Percentiles rank a stretch among this genome's conserved stretches.
Evolutionary conservation across 2,888 invertebrate species (phyloP).

Genomic region (Desoria tigrina): DNA sequence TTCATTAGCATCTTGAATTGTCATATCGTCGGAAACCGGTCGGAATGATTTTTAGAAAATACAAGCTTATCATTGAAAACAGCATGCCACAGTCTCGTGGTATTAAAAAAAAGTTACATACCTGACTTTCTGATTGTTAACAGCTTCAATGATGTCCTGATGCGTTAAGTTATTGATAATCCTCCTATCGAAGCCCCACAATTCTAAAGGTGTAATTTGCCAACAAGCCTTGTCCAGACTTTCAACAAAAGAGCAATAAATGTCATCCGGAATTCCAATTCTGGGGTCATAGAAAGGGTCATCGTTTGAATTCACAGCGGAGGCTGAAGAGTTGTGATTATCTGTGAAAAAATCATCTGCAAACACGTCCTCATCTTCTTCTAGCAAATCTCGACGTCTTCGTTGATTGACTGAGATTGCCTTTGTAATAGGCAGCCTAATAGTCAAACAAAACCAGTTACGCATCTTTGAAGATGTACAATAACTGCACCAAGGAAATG

Average conservation of each 20-base stretch:
- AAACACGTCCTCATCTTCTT: constrained; percentile 14
- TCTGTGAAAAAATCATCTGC: constrained; percentile 10
- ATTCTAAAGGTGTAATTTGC: constrained; percentile 67
- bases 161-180: constrained; percentile 63
- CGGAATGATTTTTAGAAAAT: background rate
- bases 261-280: constrained; percentile 62
- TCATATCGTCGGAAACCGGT: background rate
- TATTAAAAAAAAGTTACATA: too few species aligned
- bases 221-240: constrained; percentile 66
- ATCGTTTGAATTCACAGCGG: background rate
- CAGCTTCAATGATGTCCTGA: constrained; percentile 64
- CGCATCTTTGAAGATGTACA: too few species aligned
- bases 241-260: constrained; percentile 68
- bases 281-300: constrained; percentile 61
- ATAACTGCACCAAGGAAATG: too few species aligned
- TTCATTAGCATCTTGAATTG: too few species aligned
- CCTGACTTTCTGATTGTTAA: constrained; percentile 64
- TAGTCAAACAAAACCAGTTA: too few species aligned
- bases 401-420: background rate
- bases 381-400: constrained; percentile 2
- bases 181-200: constrained; percentile 67
- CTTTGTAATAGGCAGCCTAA: constrained; percentile 39
- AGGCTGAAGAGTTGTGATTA: background rate
- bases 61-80: too few species aligned
- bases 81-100: too few species aligned